Evolutionary conservation across 2,113 vertebrate species (phyloP).

Genomic region (Sturnus vulgaris): DNA sequence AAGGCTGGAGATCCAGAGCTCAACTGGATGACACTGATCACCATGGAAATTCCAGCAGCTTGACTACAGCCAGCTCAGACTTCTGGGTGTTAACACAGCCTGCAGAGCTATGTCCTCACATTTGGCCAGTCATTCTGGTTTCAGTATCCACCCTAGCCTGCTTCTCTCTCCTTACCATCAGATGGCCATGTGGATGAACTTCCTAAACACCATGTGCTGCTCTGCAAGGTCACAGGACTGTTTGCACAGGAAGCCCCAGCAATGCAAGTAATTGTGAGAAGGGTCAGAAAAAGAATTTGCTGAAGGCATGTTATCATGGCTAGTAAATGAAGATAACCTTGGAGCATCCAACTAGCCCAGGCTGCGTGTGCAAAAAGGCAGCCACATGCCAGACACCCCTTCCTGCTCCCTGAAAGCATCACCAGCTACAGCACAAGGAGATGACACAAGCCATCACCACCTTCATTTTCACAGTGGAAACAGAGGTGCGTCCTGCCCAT

Average conservation of each 20-base stretch:
- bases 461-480: neutral
- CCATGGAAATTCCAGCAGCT: neutral
- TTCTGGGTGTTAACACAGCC: neutral
- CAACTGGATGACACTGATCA: neutral
- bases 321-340: neutral
- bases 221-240: neutral
- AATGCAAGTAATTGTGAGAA: neutral
- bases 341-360: neutral
- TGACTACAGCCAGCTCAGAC: neutral
- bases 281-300: neutral
- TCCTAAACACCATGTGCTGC: neutral
- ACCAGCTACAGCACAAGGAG: neutral
- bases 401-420: neutral
- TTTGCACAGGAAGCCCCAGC: neutral
- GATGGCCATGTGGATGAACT: neutral
- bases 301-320: neutral
- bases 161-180: neutral
- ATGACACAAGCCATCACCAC: neutral
- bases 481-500: neutral
- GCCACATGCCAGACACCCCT: neutral
- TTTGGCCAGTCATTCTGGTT: neutral
- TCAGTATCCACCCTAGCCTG: neutral
- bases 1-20: neutral
- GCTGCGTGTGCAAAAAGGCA: neutral
- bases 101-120: neutral